A percentile compares a stretch with the other conserved stretches of the same genome.
phyloP scores from a whole-genome alignment of 2,113 vertebrate species.

The Grus americana region DNA sequence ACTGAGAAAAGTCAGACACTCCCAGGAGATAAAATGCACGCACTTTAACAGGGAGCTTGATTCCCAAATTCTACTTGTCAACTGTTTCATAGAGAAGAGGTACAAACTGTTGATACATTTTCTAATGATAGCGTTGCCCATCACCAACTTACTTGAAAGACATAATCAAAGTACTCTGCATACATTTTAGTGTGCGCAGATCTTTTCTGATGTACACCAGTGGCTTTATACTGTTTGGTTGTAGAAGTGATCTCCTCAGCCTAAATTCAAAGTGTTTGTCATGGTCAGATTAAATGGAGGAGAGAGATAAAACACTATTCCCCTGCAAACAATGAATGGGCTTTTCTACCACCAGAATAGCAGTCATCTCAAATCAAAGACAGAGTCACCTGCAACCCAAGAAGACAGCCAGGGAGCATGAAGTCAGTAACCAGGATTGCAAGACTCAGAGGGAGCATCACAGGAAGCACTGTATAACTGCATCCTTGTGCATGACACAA shows the following conservation, averaged over 20 bases:
- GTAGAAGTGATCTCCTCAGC: background rate
- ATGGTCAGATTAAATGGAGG: background rate
- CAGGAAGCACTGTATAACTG: background rate
- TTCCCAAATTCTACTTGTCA: background rate
- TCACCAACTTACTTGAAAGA: background rate
- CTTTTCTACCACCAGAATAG: background rate
- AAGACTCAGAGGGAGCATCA: background rate
- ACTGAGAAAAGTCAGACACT: background rate
- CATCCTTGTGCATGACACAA: background rate
- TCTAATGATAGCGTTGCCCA: background rate
- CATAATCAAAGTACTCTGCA: background rate
- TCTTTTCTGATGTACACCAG: background rate
- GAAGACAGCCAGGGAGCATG: background rate
- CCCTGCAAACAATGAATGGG: background rate
- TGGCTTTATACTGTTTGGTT: background rate
- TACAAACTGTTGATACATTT: background rate
- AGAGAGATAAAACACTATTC: background rate
- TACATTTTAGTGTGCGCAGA: background rate
- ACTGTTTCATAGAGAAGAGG: background rate
- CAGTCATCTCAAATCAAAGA: background rate
- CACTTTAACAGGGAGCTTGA: background rate
- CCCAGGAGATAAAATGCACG: background rate
- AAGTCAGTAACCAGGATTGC: background rate
- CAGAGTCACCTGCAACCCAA: background rate
- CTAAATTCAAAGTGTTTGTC: background rate